Evolutionary conservation across 2,888 invertebrate genomes (phyloP).

Genomic region (Pardosa pseudoannulata): DNA sequence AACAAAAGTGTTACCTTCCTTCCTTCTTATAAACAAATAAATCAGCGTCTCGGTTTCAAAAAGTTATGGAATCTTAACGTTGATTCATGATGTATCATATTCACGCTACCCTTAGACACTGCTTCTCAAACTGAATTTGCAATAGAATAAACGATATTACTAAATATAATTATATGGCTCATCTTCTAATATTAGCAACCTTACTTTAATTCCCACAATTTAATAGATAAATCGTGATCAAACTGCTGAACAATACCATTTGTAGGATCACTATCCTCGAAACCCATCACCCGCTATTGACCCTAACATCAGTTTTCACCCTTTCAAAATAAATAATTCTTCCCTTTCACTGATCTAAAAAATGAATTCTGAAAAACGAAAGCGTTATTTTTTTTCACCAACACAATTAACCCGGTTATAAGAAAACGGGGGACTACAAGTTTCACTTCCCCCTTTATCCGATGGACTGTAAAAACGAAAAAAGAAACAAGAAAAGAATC

Average conservation of each 20-base stretch:
- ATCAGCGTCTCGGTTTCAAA: too few species aligned
- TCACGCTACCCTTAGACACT: too few species aligned
- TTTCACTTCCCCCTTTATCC: conserved; percentile 38
- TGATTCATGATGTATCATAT: too few species aligned
- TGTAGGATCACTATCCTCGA: neutral
- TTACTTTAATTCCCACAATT: neutral
- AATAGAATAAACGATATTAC: too few species aligned
- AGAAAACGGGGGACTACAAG: conserved; percentile 16
- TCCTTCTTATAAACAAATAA: too few species aligned
- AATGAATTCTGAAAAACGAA: conserved; percentile 9
- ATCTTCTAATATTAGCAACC: neutral
- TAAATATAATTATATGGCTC: too few species aligned
- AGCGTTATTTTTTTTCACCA: neutral
- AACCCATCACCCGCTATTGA: conserved; percentile 36
- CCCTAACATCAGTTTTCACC: conserved; percentile 24
- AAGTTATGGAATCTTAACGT: too few species aligned
- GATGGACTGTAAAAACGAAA: conserved; percentile 32
- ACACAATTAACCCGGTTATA: conserved; percentile 66
- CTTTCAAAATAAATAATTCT: conserved; percentile 25
- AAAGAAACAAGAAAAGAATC: conserved; percentile 29
- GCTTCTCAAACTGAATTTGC: too few species aligned
- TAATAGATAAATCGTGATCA: neutral
- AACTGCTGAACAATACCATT: neutral
- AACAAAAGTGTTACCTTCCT: too few species aligned
- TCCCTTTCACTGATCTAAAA: conserved; percentile 34